Percentiles rank a stretch among this genome's conserved stretches.
Evolutionary conservation across 2,888 invertebrate species (phyloP).

Genomic region (Gastracanthus pulcherrimus): DNA sequence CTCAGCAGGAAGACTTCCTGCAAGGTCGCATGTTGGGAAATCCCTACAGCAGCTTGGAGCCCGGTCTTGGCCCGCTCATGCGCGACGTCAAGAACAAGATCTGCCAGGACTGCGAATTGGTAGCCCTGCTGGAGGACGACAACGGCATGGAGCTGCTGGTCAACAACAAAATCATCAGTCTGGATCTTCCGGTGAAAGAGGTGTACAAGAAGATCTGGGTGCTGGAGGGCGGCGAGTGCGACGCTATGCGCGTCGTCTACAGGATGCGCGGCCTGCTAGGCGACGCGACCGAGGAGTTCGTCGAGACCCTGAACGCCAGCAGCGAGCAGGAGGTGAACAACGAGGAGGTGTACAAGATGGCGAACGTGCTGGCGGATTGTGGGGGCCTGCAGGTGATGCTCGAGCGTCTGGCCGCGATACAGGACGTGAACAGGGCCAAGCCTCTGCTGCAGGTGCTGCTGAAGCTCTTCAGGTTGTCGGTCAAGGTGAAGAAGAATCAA

Average conservation of each 20-base stretch:
- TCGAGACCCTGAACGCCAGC: constrained; percentile 93
- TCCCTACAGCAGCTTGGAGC: constrained; percentile 96
- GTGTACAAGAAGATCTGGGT: constrained; percentile 88
- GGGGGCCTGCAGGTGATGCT: constrained; percentile 90
- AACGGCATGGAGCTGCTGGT: constrained; percentile 99
- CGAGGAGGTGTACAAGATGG: constrained; percentile 95
- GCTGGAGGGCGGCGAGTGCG: constrained; percentile 92
- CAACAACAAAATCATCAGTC: constrained; percentile 97
- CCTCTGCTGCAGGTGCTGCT: constrained; percentile 93
- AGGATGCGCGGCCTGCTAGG: constrained; percentile 98
- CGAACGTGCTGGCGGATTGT: constrained; percentile 90
- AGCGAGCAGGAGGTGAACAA: constrained; percentile 93
- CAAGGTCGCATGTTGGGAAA: constrained; percentile 89
- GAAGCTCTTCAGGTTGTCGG: constrained; percentile 92
- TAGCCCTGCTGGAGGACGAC: constrained; percentile 98
- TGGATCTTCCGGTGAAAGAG: constrained; percentile 97
- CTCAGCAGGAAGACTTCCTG: constrained; percentile 98
- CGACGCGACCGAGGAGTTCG: constrained; percentile 99
- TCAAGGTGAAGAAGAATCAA: constrained; percentile 94
- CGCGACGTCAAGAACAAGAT: constrained; percentile 99
- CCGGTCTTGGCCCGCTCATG: constrained; percentile 98
- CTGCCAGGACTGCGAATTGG: constrained; percentile 97
- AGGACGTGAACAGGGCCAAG: constrained; percentile 91
- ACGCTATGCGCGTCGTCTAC: constrained; percentile 98
- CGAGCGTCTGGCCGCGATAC: constrained; percentile 90